Evolutionary conservation across 2,888 invertebrate genomes (phyloP), one percentile per base, ranked within the genome.

Genomic region (Phrixothrix hirtus): DNA sequence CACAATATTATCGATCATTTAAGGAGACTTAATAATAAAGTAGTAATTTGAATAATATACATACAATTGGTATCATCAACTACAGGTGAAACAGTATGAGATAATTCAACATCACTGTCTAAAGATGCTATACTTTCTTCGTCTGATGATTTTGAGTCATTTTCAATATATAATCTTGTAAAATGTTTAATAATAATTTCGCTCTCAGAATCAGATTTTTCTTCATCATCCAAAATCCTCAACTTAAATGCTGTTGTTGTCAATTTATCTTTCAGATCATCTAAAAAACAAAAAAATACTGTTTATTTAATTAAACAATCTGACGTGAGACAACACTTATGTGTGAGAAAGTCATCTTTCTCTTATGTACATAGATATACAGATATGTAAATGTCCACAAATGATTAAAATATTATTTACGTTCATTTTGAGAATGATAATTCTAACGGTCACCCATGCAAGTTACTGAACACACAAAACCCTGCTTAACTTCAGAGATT

Each of bases 41-140:
- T 2, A 37, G 37, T 12, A 16, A 35, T 35, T 17, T 2, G 11
- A 14, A 32, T 2, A 14, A 10, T 16, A 32, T 6, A 13, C 80
- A 80, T 78, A 88, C 89, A 83, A 66, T 88, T 88, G 4, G 86
- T 86, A 66, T 92, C 92, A 65, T 92, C 92, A n/a, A 83, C 86
- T 31, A 85, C 70, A 1, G 88, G 87, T 1, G 88, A 85, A 45
- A 81, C 79, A 1, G 79, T 77, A 45, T 82, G 75, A 2, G 85
- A 81, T 29, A 77, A 74, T 35, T 80, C 81, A 12, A 82, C 84
- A 49, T 85, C 86, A 59, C 81, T 83, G 45, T 79, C 81, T 42
- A 60, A 57, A 3, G 52, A 59, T 27, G 50, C 45, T 1, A 42
- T 14, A 35, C 57, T 60, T 25, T 61, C 61, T 15, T 52, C 55